A percentile compares a stretch with the other conserved stretches of the same genome.
These are phyloP conservation scores for Pseudanteris insignis DNA, from an alignment of 2,888 invertebrate genomes.

Conservation along the genomic window DNA sequence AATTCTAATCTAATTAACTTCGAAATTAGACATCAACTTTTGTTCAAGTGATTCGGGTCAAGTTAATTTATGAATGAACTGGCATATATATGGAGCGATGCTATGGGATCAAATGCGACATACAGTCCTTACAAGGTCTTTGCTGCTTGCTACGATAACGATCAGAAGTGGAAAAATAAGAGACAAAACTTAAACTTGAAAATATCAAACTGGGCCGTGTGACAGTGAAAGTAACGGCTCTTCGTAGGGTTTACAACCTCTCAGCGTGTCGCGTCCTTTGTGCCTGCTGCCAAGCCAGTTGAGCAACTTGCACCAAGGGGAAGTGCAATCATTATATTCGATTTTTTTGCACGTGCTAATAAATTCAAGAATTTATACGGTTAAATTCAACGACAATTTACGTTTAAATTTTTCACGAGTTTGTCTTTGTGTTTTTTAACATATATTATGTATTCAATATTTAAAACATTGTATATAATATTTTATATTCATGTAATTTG, in stretches of 20 bases:
- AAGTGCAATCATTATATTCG: constrained; percentile 48
- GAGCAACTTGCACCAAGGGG: constrained; percentile 21
- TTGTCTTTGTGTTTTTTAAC: too few relatives aligned
- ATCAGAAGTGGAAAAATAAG: constrained; percentile 20
- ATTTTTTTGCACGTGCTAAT: constrained; percentile 57
- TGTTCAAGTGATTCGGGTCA: neutral
- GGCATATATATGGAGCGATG: neutral
- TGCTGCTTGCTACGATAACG: constrained; percentile 14
- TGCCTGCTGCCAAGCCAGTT: constrained; percentile 56
- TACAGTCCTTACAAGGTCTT: constrained; percentile 22
- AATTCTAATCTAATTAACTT: constrained; percentile 8
- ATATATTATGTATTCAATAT: too few relatives aligned
- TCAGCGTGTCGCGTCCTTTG: constrained; percentile 47
- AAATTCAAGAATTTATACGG: constrained; percentile 11
- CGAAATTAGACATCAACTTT: neutral
- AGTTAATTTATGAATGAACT: neutral
- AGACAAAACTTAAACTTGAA: constrained; percentile 26
- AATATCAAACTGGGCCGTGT: constrained; percentile 52
- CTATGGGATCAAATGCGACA: constrained; percentile 9
- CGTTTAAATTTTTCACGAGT: too few relatives aligned
- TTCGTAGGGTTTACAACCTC: constrained; percentile 42
- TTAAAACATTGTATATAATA: neutral
- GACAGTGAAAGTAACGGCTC: constrained; percentile 53
- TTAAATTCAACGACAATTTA: too few relatives aligned
- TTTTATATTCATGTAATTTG: too few relatives aligned